phyloP scores from a whole-genome alignment of 1,140 invertebrate species.

The Drosophila parabipectinata region DNA sequence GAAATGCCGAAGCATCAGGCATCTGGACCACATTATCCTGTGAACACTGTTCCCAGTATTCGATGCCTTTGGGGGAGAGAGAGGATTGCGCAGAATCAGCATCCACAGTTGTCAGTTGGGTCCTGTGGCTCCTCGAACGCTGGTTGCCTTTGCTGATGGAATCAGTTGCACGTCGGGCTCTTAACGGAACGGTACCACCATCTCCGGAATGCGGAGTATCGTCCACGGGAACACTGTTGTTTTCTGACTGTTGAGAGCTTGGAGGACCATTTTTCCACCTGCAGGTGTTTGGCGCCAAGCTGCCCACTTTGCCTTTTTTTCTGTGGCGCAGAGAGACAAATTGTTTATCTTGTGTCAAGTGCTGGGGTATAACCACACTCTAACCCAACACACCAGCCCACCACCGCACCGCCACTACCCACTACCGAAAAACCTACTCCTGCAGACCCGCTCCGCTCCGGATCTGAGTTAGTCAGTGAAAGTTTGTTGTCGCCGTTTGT shows the following conservation, averaged over 20 bases:
- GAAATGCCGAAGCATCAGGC: slow-evolving; percentile 33
- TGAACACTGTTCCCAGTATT: slow-evolving; percentile 38
- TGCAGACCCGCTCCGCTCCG: neutral
- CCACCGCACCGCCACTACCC: neutral
- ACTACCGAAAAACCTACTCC: neutral
- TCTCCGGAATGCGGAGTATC: slow-evolving; percentile 35
- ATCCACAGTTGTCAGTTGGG: slow-evolving; percentile 38
- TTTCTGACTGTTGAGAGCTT: slow-evolving; percentile 14
- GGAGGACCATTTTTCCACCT: slow-evolving; percentile 10
- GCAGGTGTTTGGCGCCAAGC: slow-evolving; percentile 78
- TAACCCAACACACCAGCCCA: slow-evolving; percentile 6
- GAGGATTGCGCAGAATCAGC: slow-evolving; percentile 51
- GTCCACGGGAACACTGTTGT: slow-evolving; percentile 5
- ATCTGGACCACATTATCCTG: slow-evolving; percentile 22
- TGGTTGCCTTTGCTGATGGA: slow-evolving; percentile 11
- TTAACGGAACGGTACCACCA: slow-evolving; percentile 40
- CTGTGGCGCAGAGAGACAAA: slow-evolving; percentile 67
- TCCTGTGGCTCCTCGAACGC: neutral
- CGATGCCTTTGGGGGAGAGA: neutral
- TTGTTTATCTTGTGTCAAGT: slow-evolving; percentile 82
- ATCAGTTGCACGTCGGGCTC: slow-evolving; percentile 48
- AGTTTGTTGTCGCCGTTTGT: slow-evolving; percentile 60
- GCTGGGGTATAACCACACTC: slow-evolving; percentile 34
- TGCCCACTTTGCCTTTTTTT: slow-evolving; percentile 62
- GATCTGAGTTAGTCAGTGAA: slow-evolving; percentile 37